phyloP scores from a whole-genome alignment of 2,888 invertebrate genomes.

The Cheilosia variabilis region DNA sequence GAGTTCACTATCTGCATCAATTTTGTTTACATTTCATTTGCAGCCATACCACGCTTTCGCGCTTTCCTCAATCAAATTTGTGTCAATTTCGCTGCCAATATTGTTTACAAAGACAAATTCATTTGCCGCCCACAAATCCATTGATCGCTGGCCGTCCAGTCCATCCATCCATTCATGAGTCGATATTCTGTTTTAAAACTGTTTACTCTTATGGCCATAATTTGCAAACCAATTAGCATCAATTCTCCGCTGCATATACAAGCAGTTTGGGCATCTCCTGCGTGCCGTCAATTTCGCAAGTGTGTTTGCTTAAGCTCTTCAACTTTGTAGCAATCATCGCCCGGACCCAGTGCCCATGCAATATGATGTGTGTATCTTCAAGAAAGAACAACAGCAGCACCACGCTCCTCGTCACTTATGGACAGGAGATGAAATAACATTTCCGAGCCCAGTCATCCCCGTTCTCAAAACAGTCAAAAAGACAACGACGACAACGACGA shows the following conservation, averaged over 20 bases:
- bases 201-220: conserved; percentile 70
- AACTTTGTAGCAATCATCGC: conserved; percentile 66
- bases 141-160: conserved; percentile 6
- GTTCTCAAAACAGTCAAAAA: conserved; percentile 22
- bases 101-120: conserved; percentile 40
- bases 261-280: background rate
- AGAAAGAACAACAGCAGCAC: conserved; percentile 29
- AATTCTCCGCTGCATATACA: conserved; percentile 61
- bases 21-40: too few species aligned
- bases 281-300: conserved; percentile 49
- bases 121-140: conserved; percentile 2
- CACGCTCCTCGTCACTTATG: conserved; percentile 54
- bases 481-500: conserved; percentile 35
- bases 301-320: conserved; percentile 68
- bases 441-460: conserved; percentile 25
- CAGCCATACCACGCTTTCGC: too few species aligned
- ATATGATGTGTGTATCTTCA: conserved; percentile 26
- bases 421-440: conserved; percentile 58
- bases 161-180: conserved; percentile 16
- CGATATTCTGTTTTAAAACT: conserved; percentile 35
- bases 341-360: conserved; percentile 38
- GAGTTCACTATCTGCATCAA: too few species aligned
- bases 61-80: background rate
- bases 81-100: background rate
- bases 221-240: conserved; percentile 75